Percentiles rank a stretch among this genome's conserved stretches.
Conservation (phyloP, 37 sponge, comb jelly and placozoan species). For the Axinella damicornis region DNA sequence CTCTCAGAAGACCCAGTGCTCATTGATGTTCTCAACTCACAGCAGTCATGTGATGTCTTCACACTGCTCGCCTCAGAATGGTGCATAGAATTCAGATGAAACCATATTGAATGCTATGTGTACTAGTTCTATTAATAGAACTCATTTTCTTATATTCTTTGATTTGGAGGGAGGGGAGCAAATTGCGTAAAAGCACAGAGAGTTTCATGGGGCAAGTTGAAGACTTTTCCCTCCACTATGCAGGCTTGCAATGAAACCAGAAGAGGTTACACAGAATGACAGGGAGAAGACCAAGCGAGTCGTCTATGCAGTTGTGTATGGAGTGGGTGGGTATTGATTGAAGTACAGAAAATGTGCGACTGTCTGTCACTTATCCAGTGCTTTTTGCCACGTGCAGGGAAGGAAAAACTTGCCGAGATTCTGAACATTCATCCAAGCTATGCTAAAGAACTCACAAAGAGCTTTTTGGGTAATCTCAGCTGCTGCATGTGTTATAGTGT, state of each 20-base stretch:
- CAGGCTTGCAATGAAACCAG: slow-evolving; percentile 56
- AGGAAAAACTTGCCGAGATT: slow-evolving; percentile 78
- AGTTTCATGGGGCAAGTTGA: too few relatives aligned
- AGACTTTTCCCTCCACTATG: background rate
- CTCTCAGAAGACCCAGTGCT: slow-evolving; percentile 70
- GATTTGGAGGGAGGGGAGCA: too few relatives aligned
- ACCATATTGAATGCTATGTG: too few relatives aligned
- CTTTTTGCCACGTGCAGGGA: slow-evolving; percentile 50
- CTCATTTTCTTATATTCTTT: too few relatives aligned
- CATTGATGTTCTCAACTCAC: slow-evolving; percentile 13
- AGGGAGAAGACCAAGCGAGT: slow-evolving; percentile 86
- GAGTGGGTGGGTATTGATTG: slow-evolving; percentile 67
- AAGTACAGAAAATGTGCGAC: too few relatives aligned
- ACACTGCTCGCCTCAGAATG: slow-evolving; percentile 66
- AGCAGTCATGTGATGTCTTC: slow-evolving; percentile 63
- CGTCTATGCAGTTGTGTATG: slow-evolving; percentile 89
- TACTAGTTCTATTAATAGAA: too few relatives aligned
- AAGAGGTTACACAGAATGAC: slow-evolving; percentile 45
- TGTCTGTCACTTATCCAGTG: too few relatives aligned
- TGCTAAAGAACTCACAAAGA: slow-evolving; percentile 71
- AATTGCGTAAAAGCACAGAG: too few relatives aligned
- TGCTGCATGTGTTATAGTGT: too few relatives aligned
- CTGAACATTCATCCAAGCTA: slow-evolving; percentile 31
- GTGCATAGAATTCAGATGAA: slow-evolving; percentile 5
- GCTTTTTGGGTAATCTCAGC: slow-evolving; percentile 82